Conservation (phyloP, 1,140 invertebrate genomes). For the Bombus waltoni region DNA sequence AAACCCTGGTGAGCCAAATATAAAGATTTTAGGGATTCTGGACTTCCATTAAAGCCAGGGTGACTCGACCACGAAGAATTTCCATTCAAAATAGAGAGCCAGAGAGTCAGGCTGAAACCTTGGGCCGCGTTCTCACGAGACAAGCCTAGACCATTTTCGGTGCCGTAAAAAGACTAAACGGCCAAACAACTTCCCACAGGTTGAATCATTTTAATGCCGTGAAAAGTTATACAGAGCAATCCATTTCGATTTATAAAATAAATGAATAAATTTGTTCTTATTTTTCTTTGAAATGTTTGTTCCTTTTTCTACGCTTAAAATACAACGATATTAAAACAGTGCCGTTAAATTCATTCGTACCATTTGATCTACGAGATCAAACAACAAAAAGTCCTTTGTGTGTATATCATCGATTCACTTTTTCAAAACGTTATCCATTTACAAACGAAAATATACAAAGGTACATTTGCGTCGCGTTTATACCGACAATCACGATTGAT, state of each 20-base stretch:
- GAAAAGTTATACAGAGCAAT: neutral
- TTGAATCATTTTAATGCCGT: neutral
- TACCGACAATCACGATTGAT: neutral
- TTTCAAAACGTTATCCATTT: constrained; percentile 19
- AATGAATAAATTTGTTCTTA: neutral
- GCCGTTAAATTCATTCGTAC: neutral
- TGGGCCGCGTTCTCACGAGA: neutral
- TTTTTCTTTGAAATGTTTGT: neutral
- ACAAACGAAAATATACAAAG: neutral
- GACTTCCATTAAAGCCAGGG: neutral
- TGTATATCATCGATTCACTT: neutral
- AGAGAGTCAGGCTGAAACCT: constrained; percentile 6
- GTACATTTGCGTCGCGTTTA: neutral
- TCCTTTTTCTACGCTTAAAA: neutral
- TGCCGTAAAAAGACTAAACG: neutral
- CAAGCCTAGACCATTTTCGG: neutral
- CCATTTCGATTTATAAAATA: neutral
- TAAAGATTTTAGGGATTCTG: constrained; percentile 11
- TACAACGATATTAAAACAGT: neutral
- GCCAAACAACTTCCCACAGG: too few relatives aligned
- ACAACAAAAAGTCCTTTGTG: neutral
- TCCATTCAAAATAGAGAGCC: constrained; percentile 18
- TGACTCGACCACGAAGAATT: constrained; percentile 36
- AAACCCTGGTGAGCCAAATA: neutral
- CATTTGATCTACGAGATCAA: neutral